These are phyloP conservation scores for Lagocephalus sceleratus DNA, from an alignment of 2,797 vertebrate genomes.

Conservation along the genomic window DNA sequence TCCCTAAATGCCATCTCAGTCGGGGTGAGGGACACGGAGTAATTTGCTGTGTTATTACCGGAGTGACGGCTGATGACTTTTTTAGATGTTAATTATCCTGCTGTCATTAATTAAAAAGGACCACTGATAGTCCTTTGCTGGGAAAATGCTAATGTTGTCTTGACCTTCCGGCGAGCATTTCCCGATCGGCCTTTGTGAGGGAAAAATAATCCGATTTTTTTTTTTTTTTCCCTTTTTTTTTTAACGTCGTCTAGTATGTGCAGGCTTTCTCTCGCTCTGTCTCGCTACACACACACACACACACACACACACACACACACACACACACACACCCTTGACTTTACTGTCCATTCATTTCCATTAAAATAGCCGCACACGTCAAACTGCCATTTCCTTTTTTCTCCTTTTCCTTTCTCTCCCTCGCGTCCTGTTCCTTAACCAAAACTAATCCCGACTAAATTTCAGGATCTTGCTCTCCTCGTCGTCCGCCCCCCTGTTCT, in stretches of 20 bases:
- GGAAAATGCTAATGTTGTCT: constrained; percentile 54
- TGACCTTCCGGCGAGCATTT: constrained; percentile 54
- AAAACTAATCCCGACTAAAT: constrained; percentile 76
- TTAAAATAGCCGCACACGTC: constrained; percentile 27
- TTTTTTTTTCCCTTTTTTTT: no score
- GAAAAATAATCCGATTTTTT: constrained; percentile 41
- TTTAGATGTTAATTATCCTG: constrained; percentile 56
- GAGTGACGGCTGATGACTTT: constrained; percentile 52
- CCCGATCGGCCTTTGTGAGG: constrained; percentile 33
- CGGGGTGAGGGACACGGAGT: constrained; percentile 20
- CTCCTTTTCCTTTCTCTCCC: constrained; percentile 15
- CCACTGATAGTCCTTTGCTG: constrained; percentile 41
- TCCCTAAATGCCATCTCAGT: constrained; percentile 54
- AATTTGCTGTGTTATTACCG: constrained; percentile 53
- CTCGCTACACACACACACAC: constrained; percentile 5
- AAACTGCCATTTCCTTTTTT: constrained; percentile 17
- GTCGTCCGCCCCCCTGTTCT: constrained; percentile 33
- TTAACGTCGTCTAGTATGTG: constrained; percentile 35
- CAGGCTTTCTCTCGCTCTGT: constrained; percentile 1
- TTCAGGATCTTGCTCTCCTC: constrained; percentile 61
- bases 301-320: constrained; percentile 10
- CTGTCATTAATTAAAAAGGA: constrained; percentile 63
- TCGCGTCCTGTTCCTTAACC: constrained; percentile 54
- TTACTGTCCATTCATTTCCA: constrained; percentile 24
- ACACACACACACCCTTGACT: constrained; percentile 18